phyloP scores from a whole-genome alignment of 2,113 vertebrate species.

The Scytalopus superciliaris region DNA sequence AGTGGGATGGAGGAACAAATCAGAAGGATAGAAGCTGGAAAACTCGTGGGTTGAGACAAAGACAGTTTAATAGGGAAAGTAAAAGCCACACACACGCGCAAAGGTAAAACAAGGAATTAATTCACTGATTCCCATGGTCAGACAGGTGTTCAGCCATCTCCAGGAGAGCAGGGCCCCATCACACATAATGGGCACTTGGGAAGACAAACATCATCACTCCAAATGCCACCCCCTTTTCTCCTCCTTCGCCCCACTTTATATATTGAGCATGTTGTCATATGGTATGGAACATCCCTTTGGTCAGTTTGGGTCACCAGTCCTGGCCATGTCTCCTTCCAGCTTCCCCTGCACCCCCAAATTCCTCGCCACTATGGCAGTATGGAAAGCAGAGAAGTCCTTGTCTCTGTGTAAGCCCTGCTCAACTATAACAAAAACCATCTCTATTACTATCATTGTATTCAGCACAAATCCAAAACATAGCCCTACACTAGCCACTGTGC shows the following conservation, averaged over 20 bases:
- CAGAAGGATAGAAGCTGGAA: neutral
- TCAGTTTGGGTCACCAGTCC: neutral
- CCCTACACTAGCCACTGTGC: neutral
- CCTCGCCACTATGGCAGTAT: neutral
- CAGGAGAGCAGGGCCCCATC: neutral
- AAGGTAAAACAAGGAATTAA: neutral
- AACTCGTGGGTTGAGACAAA: neutral
- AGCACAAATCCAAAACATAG: neutral
- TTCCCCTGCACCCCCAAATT: neutral
- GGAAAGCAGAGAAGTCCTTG: neutral
- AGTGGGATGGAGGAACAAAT: neutral
- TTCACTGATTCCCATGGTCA: neutral
- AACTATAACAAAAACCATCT: neutral
- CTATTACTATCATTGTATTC: neutral
- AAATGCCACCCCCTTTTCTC: neutral
- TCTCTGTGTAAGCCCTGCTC: neutral
- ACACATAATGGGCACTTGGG: accelerated
- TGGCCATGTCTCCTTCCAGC: neutral
- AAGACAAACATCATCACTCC: accelerated
- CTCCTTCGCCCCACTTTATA: neutral
- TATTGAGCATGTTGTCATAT: neutral
- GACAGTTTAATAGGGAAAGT: neutral
- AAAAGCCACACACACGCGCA: neutral
- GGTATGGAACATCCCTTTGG: neutral
- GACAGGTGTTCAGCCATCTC: neutral